Base-by-base conservation (phyloP, 2,113 vertebrate genomes). In the Bothrops jararaca region DNA sequence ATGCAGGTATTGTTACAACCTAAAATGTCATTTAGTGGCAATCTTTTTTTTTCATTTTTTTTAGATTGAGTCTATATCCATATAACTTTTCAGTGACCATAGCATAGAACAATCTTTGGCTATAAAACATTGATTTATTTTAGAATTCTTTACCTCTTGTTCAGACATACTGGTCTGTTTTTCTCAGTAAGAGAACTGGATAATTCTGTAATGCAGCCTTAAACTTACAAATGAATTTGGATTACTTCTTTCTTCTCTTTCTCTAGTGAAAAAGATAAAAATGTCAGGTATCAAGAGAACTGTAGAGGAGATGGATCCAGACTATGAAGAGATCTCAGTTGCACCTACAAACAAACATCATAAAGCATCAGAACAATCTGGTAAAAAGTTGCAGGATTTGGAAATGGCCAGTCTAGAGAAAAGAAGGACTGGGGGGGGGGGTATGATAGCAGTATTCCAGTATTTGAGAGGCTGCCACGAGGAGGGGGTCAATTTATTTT, bases 221-320 rank as follows among this genome's bases (percentile, higher is more conserved):
- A 13, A 0, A 8, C 1, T 69, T 34, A 69, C 64, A 69, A 34
- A 69, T 69, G 5, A 0, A 0, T 20, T 22, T 53, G 50, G 50
- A n/a, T 26, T 90, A 57, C 69, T 54, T 52, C 60, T 15, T 88
- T 57, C 34, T 24, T 92, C 85, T 89, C 69, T 60, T 48, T 7
- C 57, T 10, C 34, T n/a, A 56, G 92, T 1, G 10, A 24, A 88
- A 23, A n/a, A 69, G 91, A 26, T 93, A 92, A 96, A 94, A 94
- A 99, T 99, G 99, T 99, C 99, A 29, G 99, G 99, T 89, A 96
- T 99, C 94, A 99, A 99, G 96, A 97, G 99, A 95, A 98, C 98
- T 92, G 97, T 99, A 15, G 98, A 98, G 29, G 99, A 98, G 95
- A 98, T 98, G 34, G 99, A 99, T 95, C 99, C 99, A 0, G 99